These are phyloP conservation scores for Patella vulgata DNA, from an alignment of 1,140 invertebrate species.

Conservation along the genomic window DNA sequence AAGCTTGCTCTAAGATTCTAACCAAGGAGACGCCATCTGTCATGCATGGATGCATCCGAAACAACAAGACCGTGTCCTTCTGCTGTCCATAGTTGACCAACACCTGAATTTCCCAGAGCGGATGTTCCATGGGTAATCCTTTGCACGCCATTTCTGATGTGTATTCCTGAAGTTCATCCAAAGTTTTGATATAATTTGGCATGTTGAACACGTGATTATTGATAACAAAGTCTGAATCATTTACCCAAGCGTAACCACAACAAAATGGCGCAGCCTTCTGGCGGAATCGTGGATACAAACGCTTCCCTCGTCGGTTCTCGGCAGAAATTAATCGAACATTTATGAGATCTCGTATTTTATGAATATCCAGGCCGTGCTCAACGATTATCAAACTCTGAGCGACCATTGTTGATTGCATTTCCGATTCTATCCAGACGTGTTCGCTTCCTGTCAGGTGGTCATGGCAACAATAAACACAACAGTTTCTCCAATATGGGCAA, in stretches of 20 bases:
- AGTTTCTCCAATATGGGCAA: constrained; percentile 39
- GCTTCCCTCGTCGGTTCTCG: constrained; percentile 60
- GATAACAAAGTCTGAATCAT: constrained; percentile 69
- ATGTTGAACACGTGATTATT: constrained; percentile 70
- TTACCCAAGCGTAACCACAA: constrained; percentile 69
- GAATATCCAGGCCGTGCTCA: constrained; percentile 67
- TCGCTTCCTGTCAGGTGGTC: constrained; percentile 64
- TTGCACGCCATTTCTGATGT: constrained; percentile 66
- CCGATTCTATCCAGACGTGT: constrained; percentile 65
- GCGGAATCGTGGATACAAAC: constrained; percentile 69
- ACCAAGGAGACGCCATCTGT: constrained; percentile 72
- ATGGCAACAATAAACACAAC: constrained; percentile 50
- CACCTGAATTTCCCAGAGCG: constrained; percentile 73
- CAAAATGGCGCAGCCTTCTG: constrained; percentile 65
- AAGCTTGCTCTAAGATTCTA: constrained; percentile 67
- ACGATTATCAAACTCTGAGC: constrained; percentile 70
- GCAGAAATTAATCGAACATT: constrained; percentile 66
- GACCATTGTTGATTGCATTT: constrained; percentile 59
- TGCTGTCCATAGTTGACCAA: constrained; percentile 66
- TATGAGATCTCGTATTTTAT: constrained; percentile 67
- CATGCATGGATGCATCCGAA: constrained; percentile 72
- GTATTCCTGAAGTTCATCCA: constrained; percentile 65
- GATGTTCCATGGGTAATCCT: constrained; percentile 64
- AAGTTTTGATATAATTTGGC: constrained; percentile 52
- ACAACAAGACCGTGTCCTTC: constrained; percentile 69